Conservation (phyloP, 2,797 vertebrate species). For the Lacerta bilineata region DNA sequence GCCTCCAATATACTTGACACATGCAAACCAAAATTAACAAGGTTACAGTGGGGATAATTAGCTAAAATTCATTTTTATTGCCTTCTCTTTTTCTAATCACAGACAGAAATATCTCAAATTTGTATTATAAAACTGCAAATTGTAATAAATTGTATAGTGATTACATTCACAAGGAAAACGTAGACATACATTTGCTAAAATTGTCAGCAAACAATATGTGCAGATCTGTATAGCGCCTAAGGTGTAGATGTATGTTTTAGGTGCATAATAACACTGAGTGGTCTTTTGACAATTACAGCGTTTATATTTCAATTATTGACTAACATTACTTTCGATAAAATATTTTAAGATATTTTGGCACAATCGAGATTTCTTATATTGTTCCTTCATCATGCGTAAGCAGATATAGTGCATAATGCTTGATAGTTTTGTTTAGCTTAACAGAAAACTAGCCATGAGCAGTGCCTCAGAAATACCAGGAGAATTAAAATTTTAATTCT, state of each 20-base stretch:
- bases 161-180: not conserved
- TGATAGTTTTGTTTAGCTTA: not conserved
- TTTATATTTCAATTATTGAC: not conserved
- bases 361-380: conserved; percentile 8
- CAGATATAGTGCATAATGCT: not conserved
- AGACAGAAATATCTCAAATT: not conserved
- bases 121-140: not conserved
- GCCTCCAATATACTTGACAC: not conserved
- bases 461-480: not conserved
- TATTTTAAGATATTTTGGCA: not conserved
- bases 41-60: not conserved
- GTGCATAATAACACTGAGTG: not conserved
- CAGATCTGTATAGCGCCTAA: not conserved
- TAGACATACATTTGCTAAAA: not conserved
- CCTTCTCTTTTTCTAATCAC: not conserved
- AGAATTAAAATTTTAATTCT: conserved; percentile 51
- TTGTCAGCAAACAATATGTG: not conserved
- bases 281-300: not conserved
- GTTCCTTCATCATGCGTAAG: not conserved
- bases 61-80: not conserved
- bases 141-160: not conserved
- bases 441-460: not conserved
- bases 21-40: not conserved
- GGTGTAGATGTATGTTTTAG: fast-evolving
- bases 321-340: not conserved